These are phyloP conservation scores for Oxytorus armatus DNA, from an alignment of 2,888 invertebrate species.

Conservation along the genomic window DNA sequence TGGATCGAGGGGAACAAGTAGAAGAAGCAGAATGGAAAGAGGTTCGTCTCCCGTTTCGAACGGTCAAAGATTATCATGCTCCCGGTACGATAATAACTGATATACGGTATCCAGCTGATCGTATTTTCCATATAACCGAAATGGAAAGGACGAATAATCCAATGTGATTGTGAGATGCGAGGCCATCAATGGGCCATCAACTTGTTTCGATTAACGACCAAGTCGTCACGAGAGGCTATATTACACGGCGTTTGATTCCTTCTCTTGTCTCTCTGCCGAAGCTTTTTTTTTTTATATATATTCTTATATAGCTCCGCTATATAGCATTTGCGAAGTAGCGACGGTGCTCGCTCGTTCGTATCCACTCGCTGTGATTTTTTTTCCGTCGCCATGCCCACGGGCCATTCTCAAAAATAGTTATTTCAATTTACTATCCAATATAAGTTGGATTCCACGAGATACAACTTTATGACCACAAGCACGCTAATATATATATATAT, in stretches of 20 bases:
- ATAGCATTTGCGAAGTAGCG: constrained; percentile 3
- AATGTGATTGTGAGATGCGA: constrained; percentile 77
- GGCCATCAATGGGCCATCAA: constrained; percentile 84
- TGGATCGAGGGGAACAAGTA: constrained; percentile 71
- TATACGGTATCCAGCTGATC: not conserved
- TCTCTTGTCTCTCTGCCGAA: constrained; percentile 66
- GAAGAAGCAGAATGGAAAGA: not conserved
- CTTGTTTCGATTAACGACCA: constrained; percentile 83
- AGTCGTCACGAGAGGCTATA: constrained; percentile 78
- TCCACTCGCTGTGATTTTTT: constrained; percentile 63
- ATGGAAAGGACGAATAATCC: not conserved
- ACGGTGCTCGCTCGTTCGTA: constrained; percentile 52
- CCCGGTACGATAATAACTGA: constrained; percentile 20
- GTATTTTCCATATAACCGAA: constrained; percentile 4
- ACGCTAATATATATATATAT: constrained; percentile 24
- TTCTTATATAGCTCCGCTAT: not conserved
- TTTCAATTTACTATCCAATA: constrained; percentile 80
- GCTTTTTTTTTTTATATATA: constrained; percentile 39
- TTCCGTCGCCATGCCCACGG: constrained; percentile 69
- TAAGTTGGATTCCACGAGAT: constrained; percentile 37
- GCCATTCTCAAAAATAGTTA: constrained; percentile 77
- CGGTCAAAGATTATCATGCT: constrained; percentile 1
- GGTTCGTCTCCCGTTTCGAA: not conserved
- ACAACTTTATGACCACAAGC: constrained; percentile 15
- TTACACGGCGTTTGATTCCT: constrained; percentile 65